These are phyloP conservation scores for Nycticorax nycticorax DNA, from an alignment of 2,113 vertebrate genomes.

Conservation along the genomic window DNA sequence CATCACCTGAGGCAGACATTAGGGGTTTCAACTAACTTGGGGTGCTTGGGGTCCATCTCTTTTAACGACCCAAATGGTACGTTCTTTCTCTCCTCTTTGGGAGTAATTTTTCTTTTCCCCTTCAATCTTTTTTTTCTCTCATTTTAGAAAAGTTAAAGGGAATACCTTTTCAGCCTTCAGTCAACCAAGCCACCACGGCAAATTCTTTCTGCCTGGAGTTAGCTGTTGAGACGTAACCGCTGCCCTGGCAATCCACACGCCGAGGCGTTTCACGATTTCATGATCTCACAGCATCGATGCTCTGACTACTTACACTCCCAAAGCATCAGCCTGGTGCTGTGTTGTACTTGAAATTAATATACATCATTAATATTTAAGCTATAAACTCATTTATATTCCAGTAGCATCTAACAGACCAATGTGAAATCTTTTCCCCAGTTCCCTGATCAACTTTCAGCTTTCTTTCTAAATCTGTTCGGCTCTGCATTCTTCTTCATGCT, in stretches of 20 bases:
- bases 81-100: not conserved
- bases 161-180: not conserved
- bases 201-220: not conserved
- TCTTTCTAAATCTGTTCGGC: not conserved
- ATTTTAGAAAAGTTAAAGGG: not conserved
- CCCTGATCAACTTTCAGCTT: not conserved
- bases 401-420: not conserved
- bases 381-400: not conserved
- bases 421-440: not conserved
- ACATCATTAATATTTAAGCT: conserved; percentile 10
- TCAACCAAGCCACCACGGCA: not conserved
- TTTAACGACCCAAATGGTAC: not conserved
- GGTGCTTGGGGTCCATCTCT: not conserved
- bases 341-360: not conserved
- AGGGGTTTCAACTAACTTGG: not conserved
- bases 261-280: not conserved
- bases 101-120: not conserved
- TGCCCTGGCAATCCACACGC: not conserved
- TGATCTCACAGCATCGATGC: not conserved
- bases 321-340: not conserved
- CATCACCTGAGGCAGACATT: not conserved
- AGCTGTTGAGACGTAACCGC: not conserved
- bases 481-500: too few relatives aligned
- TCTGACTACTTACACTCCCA: not conserved
- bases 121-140: not conserved